A percentile compares a stretch with the other conserved stretches of the same genome.
These are phyloP conservation scores for Pangasius mekongensis DNA, from an alignment of 2,797 vertebrate genomes.

Conservation along the genomic window DNA sequence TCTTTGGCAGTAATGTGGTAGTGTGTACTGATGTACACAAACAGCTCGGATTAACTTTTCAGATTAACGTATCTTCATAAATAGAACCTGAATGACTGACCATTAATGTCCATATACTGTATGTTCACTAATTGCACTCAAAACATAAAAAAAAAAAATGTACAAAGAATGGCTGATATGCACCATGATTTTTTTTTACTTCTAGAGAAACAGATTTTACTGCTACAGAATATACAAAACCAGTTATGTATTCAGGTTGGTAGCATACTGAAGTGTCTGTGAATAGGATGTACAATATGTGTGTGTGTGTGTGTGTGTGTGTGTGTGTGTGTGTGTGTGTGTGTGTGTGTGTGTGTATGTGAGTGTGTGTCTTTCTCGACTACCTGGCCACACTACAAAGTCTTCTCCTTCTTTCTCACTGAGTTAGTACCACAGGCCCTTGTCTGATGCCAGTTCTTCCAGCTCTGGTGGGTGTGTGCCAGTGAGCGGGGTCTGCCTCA, in stretches of 20 bases:
- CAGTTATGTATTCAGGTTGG: neutral
- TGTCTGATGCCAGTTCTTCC: slow-evolving; percentile 61
- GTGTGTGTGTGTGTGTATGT: slow-evolving; percentile 51
- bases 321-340: slow-evolving; percentile 54
- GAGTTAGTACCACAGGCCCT: slow-evolving; percentile 73
- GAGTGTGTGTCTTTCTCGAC: slow-evolving; percentile 53
- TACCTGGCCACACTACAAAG: slow-evolving; percentile 77
- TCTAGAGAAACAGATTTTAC: neutral
- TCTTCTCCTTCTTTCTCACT: slow-evolving; percentile 70
- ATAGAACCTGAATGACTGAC: neutral
- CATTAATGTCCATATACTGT: neutral
- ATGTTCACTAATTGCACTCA: neutral
- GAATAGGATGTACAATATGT: slow-evolving; percentile 28
- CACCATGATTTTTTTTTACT: neutral
- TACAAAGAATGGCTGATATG: neutral
- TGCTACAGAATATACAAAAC: slow-evolving; percentile 1
- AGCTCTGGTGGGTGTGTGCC: slow-evolving; percentile 68
- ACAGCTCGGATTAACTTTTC: neutral
- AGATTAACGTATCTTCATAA: neutral
- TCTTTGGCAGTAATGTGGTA: slow-evolving; percentile 6
- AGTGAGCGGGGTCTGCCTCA: slow-evolving; percentile 66
- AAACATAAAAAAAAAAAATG: neutral
- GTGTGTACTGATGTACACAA: neutral
- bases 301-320: slow-evolving; percentile 49
- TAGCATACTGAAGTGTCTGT: neutral